These are phyloP conservation scores for Holacanthella duospinosa DNA, from an alignment of 2,888 invertebrate species.

Conservation along the genomic window DNA sequence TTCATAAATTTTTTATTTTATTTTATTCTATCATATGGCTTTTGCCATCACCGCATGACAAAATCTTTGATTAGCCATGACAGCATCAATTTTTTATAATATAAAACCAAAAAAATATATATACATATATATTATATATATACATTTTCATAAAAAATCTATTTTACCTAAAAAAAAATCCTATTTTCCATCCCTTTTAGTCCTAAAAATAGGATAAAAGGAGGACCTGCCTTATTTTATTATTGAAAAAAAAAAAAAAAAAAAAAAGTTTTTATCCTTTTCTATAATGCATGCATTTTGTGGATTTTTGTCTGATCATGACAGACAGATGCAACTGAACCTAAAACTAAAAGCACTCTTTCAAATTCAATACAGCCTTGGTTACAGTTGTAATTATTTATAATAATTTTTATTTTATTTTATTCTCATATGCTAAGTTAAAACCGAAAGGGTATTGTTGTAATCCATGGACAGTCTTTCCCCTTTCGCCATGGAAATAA, in stretches of 20 bases:
- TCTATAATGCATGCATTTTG: neutral
- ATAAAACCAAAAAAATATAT: neutral
- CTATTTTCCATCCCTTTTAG: conserved; percentile 8
- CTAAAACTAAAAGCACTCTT: neutral
- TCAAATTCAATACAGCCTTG: neutral
- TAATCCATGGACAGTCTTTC: neutral
- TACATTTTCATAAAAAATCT: neutral
- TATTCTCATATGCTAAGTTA: neutral
- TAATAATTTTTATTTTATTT: neutral
- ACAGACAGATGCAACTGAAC: conserved; percentile 26
- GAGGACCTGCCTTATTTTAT: conserved; percentile 3
- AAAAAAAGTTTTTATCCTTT: neutral
- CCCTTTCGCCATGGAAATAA: neutral
- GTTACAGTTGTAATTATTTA: neutral
- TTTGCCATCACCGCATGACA: conserved; percentile 32
- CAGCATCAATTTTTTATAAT: conserved; percentile 34
- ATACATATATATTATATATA: no score
- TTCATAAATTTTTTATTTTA: neutral
- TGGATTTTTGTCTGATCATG: conserved; percentile 14
- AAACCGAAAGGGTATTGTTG: neutral
- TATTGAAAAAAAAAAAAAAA: conserved; percentile 18
- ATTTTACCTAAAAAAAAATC: neutral
- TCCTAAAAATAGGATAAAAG: conserved; percentile 3
- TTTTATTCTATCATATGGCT: neutral
- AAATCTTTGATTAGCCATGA: conserved; percentile 38